phyloP scores from a whole-genome alignment of 2,113 vertebrate genomes.

The Apteryx owenii region DNA sequence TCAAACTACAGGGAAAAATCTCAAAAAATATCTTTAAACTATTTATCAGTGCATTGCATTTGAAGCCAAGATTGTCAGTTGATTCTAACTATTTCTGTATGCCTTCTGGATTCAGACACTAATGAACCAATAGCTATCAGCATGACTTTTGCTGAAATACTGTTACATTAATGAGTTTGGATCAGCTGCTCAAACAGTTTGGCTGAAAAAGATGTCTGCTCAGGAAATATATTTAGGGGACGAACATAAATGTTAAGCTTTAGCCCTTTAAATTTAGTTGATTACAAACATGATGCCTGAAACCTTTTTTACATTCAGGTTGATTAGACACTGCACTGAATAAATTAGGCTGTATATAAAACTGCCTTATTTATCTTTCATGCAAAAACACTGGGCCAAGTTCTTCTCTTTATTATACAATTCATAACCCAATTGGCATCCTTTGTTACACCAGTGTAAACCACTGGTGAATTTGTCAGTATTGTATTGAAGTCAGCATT shows the following conservation, averaged over 20 bases:
- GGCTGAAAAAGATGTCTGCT: constrained; percentile 29
- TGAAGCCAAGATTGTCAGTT: background rate
- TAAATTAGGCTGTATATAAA: constrained; percentile 41
- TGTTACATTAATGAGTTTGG: constrained; percentile 51
- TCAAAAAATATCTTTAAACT: background rate
- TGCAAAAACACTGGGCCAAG: background rate
- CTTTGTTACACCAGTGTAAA: constrained; percentile 10
- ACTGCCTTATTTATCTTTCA: constrained; percentile 28
- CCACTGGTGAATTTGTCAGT: constrained; percentile 33
- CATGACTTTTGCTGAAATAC: constrained; percentile 49
- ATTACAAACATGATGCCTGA: constrained; percentile 48
- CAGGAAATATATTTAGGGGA: constrained; percentile 13
- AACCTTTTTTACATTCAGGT: constrained; percentile 19
- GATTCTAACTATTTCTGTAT: constrained; percentile 6
- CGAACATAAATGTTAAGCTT: constrained; percentile 12
- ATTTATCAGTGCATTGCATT: background rate
- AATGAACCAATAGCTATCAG: constrained; percentile 57
- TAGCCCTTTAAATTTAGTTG: constrained; percentile 49
- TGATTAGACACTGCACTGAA: constrained; percentile 41
- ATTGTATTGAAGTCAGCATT: constrained; percentile 30
- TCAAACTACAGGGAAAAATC: background rate
- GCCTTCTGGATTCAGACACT: constrained; percentile 29
- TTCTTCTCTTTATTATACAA: constrained; percentile 2
- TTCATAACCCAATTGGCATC: constrained; percentile 1
- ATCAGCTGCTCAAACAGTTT: constrained; percentile 46